Evolutionary conservation across 2,113 vertebrate genomes (phyloP), one percentile per base, ranked within the genome.

Genomic region (Phainopepla nitens): DNA sequence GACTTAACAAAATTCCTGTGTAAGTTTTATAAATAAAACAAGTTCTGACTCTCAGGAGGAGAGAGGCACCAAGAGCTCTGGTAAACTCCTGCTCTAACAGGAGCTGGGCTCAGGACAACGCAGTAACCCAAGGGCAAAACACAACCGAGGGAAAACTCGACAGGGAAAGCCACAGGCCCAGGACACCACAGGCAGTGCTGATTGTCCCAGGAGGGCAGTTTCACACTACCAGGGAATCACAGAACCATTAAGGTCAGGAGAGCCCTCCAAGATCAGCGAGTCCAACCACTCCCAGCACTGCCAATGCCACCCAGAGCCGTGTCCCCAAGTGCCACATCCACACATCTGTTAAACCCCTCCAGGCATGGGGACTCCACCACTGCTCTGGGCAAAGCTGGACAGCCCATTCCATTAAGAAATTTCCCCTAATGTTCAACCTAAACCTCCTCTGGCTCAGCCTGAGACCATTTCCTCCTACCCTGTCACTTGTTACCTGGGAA

Each of bases 21-120:
- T 17, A 53, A 41, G 49, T 62, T 50, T 72, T 42, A n/a, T 50
- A 50, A 75, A 72, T 33, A 57, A 76, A 64, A 16, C 22, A 57
- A 35, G 9, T 68, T 64, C 22, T 36, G 72, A 36, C 10, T 44
- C 33, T 60, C 17, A 53, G 53, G 51, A 66, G 44, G 14, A 51
- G 44, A 41, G 15, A 4, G 9, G 7, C 44, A 20, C 13, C 0
- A 0, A 58, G 33, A 47, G 36, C 29, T 93, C 36, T 27, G 51
- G 25, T 10, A 19, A 82, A 53, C 5, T 42, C 10, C 10, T 39
- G 70, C 85, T 77, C 33, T 39, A 15, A 21, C 7, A 51, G 33
- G 58, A 54, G 3, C 54, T 62, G 62, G 29, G 77, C 68, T 81
- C 23, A 35, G 53, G n/a, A 6, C 4, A 28, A 8, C 2, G 3